phyloP scores from a whole-genome alignment of 2,113 vertebrate species.

The Carassius carassius region DNA sequence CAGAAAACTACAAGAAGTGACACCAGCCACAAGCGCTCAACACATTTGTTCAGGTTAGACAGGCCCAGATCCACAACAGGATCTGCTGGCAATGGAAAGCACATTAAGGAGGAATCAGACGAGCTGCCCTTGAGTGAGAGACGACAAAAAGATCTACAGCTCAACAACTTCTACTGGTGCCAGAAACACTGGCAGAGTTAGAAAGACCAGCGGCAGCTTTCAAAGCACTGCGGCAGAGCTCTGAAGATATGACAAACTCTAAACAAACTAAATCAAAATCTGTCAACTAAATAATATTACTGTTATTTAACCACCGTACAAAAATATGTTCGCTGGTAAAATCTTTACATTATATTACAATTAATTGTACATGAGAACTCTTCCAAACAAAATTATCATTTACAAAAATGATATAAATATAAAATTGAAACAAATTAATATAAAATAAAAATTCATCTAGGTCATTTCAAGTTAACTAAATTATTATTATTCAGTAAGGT shows the following conservation, averaged over 20 bases:
- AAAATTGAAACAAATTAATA: too few relatives aligned
- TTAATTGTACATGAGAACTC: too few relatives aligned
- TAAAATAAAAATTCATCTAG: too few relatives aligned
- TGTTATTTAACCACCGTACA: not conserved
- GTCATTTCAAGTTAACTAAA: too few relatives aligned
- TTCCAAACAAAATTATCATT: too few relatives aligned
- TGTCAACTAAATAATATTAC: not conserved
- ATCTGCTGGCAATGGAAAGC: not conserved
- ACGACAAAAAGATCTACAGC: not conserved
- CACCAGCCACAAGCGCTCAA: not conserved
- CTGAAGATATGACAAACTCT: not conserved
- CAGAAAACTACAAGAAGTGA: constrained; percentile 9
- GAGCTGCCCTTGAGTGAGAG: not conserved
- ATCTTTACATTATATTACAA: too few relatives aligned
- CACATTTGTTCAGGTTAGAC: constrained; percentile 31
- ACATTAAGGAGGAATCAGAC: not conserved
- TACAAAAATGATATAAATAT: too few relatives aligned
- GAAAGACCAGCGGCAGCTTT: not conserved
- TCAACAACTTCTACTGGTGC: not conserved
- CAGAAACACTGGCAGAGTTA: not conserved
- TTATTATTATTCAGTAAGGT: too few relatives aligned
- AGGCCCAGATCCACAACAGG: too few relatives aligned
- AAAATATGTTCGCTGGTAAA: not conserved
- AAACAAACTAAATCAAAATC: not conserved
- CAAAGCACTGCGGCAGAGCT: not conserved